Evolutionary conservation across 2,888 invertebrate genomes (phyloP), one percentile per base, ranked within the genome.

Genomic region (Poecilobothrus nobilitatus): DNA sequence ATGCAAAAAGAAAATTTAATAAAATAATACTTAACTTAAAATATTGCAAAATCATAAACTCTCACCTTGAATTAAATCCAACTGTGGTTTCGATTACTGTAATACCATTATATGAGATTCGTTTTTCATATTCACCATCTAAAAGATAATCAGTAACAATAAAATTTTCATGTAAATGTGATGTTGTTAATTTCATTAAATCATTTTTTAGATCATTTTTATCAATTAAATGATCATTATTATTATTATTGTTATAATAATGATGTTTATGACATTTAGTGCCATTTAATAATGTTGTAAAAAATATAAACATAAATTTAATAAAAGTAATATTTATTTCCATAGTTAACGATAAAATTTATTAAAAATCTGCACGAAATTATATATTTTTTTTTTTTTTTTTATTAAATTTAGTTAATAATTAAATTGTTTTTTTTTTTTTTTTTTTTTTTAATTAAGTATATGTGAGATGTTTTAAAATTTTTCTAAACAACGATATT

Each of bases 61-160:
- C 53, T 53, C n/a, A 53, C 53, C 53, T 53, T 53, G 53, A 53
- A 72, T 84, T 81, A 7, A 18, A 53, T 53, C 83, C 84, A 64
- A 87, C 86, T 65, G 84, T 85, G 0, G 89, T 89, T 78, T 90
- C 89, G 77, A 89, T 89, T 62, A 88, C 89, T 18, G 85, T 85
- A 62, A 89, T 80, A 9, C 88, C 88, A 71, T 86, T 84, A 75
- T 80, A 87, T 77, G 85, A 86, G 68, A 90, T 83, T 68, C 89
- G 80, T 18, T 85, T 85, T 77, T 91, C 90, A 72, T 86, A 81
- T 76, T 91, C 90, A 4, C 91, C 91, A 77, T 91, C 91, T 69
- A 86, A 78, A 70, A 91, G 81, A 67, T 83, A 83, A 75, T 90
- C 89, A 22, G 84, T 86, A 78, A 88, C 84, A 72, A 89, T 82